phyloP scores from a whole-genome alignment of 2,888 invertebrate genomes.

The Suillia variegata region DNA sequence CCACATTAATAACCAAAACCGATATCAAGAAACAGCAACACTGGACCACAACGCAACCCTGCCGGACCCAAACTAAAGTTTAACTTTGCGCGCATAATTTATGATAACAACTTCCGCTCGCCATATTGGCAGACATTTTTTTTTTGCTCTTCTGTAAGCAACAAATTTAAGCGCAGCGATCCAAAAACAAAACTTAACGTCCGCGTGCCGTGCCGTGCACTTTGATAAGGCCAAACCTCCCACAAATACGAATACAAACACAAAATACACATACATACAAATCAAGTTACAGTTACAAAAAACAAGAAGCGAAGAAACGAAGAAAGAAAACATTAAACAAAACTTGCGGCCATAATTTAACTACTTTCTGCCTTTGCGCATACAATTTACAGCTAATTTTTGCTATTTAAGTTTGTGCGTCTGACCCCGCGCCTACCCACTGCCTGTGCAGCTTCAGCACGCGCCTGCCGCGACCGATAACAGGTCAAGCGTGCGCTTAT shows the following conservation, averaged over 20 bases:
- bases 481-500: neutral
- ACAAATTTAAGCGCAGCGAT: neutral
- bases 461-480: neutral
- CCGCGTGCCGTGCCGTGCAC: no score
- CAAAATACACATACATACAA: neutral
- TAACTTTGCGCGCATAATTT: neutral
- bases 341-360: neutral
- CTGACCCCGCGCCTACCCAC: neutral
- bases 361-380: neutral
- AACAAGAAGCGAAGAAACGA: no score
- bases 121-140: slow-evolving; percentile 1
- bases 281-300: neutral
- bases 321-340: neutral
- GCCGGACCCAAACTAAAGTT: neutral
- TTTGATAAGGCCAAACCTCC: neutral
- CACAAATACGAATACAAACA: neutral
- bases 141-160: neutral
- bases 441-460: neutral
- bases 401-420: neutral
- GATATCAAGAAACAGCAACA: no score
- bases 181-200: neutral
- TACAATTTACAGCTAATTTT: slow-evolving; percentile 1
- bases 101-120: neutral
- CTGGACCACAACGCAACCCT: no score
- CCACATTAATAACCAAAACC: no score